Conservation (phyloP, 2,797 vertebrate species). For the Valencia hispanica region DNA sequence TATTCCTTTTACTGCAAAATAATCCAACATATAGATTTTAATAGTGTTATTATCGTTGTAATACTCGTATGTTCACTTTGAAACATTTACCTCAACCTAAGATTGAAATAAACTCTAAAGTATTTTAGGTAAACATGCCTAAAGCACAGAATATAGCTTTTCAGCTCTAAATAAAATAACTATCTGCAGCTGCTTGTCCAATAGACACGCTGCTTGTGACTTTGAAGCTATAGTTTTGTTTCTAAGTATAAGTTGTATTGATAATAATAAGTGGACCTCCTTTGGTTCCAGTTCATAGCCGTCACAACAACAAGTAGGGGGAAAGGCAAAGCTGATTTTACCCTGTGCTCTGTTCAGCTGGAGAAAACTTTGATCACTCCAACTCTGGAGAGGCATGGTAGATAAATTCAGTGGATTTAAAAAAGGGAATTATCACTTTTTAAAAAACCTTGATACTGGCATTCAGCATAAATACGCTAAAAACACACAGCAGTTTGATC, state of each 20-base stretch:
- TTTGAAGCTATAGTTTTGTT: not conserved
- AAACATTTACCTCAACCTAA: not conserved
- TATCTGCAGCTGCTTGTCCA: not conserved
- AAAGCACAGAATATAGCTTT: not conserved
- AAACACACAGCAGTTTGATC: not conserved
- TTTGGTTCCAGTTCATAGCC: not conserved
- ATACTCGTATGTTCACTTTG: not conserved
- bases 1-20: not conserved
- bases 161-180: not conserved
- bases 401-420: not conserved
- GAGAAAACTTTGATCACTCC: too few species aligned
- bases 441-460: not conserved
- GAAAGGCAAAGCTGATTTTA: not conserved
- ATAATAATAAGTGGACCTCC: not conserved
- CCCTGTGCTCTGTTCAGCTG: too few species aligned
- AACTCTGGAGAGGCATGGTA: not conserved
- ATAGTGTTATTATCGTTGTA: not conserved
- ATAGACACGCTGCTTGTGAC: not conserved
- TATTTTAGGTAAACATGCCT: not conserved
- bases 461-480: not conserved
- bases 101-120: not conserved
- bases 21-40: not conserved
- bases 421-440: not conserved
- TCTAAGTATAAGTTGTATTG: not conserved
- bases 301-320: not conserved